Base-by-base conservation (phyloP, 1,140 invertebrate genomes). In the Saccostrea glomerata region DNA sequence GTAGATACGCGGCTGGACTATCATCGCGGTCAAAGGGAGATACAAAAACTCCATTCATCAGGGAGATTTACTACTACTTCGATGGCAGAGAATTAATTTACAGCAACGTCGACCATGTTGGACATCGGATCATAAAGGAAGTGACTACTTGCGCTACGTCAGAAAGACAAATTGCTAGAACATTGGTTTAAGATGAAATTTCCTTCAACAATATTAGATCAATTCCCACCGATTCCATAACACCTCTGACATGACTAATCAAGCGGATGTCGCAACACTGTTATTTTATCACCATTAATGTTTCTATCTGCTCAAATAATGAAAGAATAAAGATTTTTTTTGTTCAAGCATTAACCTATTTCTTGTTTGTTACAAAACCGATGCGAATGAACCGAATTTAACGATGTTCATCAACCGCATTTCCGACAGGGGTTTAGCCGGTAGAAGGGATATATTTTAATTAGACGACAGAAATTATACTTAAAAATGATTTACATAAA, bases 141-240 rank as follows among this genome's bases (percentile, higher is more conserved):
- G 25, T 77, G 23, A 36, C 70, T 77, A 77, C 70, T 77, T 77
- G 23, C 70, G 23, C 70, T 25, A 25, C 30, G 70, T 77, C 70
- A 77, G 70, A 77, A 25, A 77, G 15, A 77, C 70, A 77, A 77
- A 77, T 30, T 77, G 70, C 70, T 25, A 77, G 70, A 77, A 77
- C 70, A 77, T 36, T 77, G 70, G 70, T 77, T 77, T 77, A 77
- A 77, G 70, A 77, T 77, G 70, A 77, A 77, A 77, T 77, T 77
- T 77, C 70, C 70, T 77, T 30, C 70, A 77, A 77, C 70, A 77
- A 30, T 77, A 77, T 77, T 77, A 77, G 70, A 77, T 77, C 70
- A 77, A 77, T 77, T 77, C 30, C 12, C 9, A 36, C 11, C 25
- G 70, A 77, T 77, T 77, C 70, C 30, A 13, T 77, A 77, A 77